Evolutionary conservation across 2,888 invertebrate species (phyloP), one percentile per base, ranked within the genome.

Genomic region (Schrankia costaestrigalis): DNA sequence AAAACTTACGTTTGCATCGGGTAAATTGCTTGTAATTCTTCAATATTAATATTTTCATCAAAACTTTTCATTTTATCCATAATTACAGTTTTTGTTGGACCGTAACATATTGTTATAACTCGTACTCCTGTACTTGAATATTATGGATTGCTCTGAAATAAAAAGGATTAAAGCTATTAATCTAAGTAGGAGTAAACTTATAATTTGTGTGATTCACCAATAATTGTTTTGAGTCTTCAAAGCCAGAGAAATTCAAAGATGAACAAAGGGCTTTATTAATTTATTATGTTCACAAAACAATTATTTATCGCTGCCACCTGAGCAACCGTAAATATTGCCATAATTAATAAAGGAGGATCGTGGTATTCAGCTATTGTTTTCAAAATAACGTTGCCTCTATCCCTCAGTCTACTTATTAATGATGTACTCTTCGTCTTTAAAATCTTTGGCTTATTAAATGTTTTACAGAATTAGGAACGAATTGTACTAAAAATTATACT

Each of bases 81-180:
- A 6, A 63, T 41, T 1, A 33, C 26, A 10, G 68, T 53, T 3
- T 55, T 40, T 0, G 63, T 64, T 6, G 46, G 39, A 1, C 66
- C 66, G 18, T 62, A 67, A 25, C 68, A 65, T 12, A 65, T 35
- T 3, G 62, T 56, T n/a, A 68, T 13, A 3, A 68, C 44, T 7
- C 66, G 46, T 0, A 69, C 64, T 1, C 57, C 62, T 2, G 56
- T 63, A 8, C 28, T 43, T 1, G 44, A 24, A 14, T 46, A 43
- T 27, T 52, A 59, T 8, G 43, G 49, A 9, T 55, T 49, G 17
- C 30, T 37, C 63, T 66, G 33, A 2, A 50, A 44, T 9, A 1
- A 26, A 13, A 6, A 7, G 7, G 7, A 5, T 7, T 17, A 5
- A 17, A 17, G 7, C 17, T 17, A 17, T 7, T 3, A 7, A 4